Percentiles rank a stretch among this genome's conserved stretches.
These are phyloP conservation scores for Coelinius sp. DNA, from an alignment of 2,888 invertebrate species.

Conservation along the genomic window DNA sequence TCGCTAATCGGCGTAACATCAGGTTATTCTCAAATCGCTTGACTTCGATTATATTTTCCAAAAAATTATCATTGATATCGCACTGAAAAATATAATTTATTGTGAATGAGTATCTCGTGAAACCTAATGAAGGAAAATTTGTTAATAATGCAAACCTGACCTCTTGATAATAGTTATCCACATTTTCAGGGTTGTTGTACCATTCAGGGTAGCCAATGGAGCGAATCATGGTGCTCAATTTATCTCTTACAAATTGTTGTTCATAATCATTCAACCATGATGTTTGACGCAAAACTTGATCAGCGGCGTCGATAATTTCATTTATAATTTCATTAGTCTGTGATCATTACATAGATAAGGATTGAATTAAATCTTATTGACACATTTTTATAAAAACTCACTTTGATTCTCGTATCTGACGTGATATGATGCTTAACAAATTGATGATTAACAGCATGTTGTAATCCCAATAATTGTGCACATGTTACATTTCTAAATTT, in stretches of 20 bases:
- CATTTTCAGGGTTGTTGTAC: neutral
- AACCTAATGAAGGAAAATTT: neutral
- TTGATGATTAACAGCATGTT: neutral
- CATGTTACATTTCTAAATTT: neutral
- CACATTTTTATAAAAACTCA: neutral
- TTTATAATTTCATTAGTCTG: neutral
- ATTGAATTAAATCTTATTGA: neutral
- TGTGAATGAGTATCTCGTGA: neutral
- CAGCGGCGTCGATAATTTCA: neutral
- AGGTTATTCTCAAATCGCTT: neutral
- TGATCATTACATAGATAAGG: neutral
- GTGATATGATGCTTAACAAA: neutral
- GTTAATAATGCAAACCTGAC: neutral
- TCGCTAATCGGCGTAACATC: neutral
- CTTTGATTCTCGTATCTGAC: neutral
- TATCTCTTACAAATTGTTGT: neutral
- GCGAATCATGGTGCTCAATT: neutral
- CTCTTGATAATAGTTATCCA: neutral
- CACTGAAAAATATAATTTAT: neutral
- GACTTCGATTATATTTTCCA: neutral
- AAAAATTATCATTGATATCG: neutral
- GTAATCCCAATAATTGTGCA: neutral
- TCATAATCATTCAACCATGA: neutral
- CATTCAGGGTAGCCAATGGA: neutral
- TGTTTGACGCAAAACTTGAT: neutral